Conservation (phyloP, 2,797 vertebrate genomes). For the Rhynchotus rufescens region DNA sequence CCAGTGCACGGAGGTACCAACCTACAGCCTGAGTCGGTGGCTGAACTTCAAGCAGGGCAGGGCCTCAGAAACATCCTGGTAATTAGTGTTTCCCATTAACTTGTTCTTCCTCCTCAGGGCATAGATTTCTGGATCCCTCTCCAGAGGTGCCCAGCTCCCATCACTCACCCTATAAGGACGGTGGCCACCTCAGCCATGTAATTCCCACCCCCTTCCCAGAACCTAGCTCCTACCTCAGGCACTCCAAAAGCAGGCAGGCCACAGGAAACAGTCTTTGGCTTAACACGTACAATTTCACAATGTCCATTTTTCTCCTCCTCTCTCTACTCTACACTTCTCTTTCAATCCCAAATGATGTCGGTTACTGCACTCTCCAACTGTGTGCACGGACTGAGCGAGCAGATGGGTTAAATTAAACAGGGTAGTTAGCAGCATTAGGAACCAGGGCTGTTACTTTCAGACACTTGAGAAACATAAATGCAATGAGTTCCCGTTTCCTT, state of each 20-base stretch:
- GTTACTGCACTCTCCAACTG: constrained; percentile 40
- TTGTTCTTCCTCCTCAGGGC: background rate
- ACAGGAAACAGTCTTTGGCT: background rate
- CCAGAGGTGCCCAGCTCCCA: background rate
- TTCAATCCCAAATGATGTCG: constrained; percentile 37
- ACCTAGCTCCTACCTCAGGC: background rate
- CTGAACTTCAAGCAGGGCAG: background rate
- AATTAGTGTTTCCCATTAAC: background rate
- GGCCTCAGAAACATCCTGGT: background rate
- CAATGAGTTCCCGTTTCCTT: background rate
- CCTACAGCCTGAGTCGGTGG: background rate
- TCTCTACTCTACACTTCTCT: background rate
- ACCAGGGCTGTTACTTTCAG: constrained; percentile 47
- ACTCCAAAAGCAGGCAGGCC: background rate
- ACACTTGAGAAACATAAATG: constrained; percentile 46
- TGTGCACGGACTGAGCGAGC: constrained; percentile 22
- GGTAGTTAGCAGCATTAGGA: constrained; percentile 39
- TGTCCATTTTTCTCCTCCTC: background rate
- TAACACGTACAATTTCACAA: background rate
- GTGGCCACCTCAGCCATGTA: fast-evolving
- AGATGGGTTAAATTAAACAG: constrained; percentile 63
- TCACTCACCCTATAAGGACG: background rate
- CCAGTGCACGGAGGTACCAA: too few relatives aligned
- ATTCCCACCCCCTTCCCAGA: background rate
- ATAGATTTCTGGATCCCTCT: background rate